Evolutionary conservation across 2,888 invertebrate species (phyloP).

Genomic region (Meandrusa payeni): DNA sequence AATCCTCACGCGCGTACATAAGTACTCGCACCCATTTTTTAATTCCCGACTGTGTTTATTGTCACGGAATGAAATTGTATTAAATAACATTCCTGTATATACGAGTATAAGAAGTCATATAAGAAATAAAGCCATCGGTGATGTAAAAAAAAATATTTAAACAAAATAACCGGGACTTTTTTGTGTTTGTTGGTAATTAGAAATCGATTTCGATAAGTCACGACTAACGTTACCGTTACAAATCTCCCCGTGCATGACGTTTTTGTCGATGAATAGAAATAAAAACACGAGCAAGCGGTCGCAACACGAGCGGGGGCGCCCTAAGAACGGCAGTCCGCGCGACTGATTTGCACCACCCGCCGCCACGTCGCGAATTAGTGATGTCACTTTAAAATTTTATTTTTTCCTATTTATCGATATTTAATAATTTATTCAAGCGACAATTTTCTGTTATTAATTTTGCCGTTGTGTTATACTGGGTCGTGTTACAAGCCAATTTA

Average conservation of each 20-base stretch:
- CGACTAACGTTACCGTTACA: conserved; percentile 2
- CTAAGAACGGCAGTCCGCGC: conserved; percentile 78
- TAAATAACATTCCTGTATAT: no score
- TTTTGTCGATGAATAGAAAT: conserved; percentile 61
- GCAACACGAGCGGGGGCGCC: conserved; percentile 50
- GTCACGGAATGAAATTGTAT: no score
- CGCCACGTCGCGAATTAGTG: conserved; percentile 67
- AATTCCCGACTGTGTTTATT: no score
- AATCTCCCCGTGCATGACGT: conserved; percentile 28
- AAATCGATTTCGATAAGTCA: conserved; percentile 14
- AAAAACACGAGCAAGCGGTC: conserved; percentile 45
- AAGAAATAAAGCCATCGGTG: no score
- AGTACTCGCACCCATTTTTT: no score
- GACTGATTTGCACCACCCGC: conserved; percentile 78
- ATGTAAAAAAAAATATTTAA: no score
- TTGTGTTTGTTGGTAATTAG: neutral
- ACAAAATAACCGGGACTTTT: no score
- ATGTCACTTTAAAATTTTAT: conserved; percentile 34
- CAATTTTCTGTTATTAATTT: neutral
- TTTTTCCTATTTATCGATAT: conserved; percentile 46
- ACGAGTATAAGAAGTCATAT: no score
- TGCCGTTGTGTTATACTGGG: neutral
- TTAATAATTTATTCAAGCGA: neutral
- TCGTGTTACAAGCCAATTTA: neutral
- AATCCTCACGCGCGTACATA: no score